Evolutionary conservation across 2,888 invertebrate genomes (phyloP), one percentile per base, ranked within the genome.

Genomic region (Meiosimyza platycephala): DNA sequence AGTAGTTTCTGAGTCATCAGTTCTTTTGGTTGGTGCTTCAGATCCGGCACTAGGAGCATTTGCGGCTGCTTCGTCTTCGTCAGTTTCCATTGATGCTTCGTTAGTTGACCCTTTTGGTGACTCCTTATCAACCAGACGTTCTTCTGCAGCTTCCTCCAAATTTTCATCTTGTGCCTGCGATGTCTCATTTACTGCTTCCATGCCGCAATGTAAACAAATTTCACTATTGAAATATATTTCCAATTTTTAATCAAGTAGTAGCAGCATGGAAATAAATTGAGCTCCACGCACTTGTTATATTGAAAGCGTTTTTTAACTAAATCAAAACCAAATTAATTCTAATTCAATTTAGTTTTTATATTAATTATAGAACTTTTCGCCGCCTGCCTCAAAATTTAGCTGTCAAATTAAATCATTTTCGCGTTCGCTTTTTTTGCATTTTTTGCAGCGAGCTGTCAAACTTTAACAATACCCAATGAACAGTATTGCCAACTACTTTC

Each of bases 31-130:
- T 18, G 22, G 13, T 4, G 51, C 50, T 51, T 64, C 15, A n/a
- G 6, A 9, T 50, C 15, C 63, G 1, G 48, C 51, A 40, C 54
- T 9, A 6, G 22, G 28, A 9, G 52, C 6, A 22, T 48, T 18
- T 48, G 16, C 48, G 16, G 15, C 18, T 11, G 15, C 50, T 28
- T 57, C 57, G 16, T 57, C 40, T 22, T 63, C 63, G 16, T 70
- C 63, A 7, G 48, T 63, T 15, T 70, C 70, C 70, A 70, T 70
- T 4, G 52, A 33, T 63, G 54, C 59, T 40, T 11, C 22, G 9
- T 40, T 40, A 40, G 7, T 40, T 28, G 28, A 5, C 9, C 40
- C 9, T 40, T 40, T 9, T 40, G 40, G 40, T 28, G 40, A 1
- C 40, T 40, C 40, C 40, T 40, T 40, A 1, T 40, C 40, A 40